A percentile compares a stretch with the other conserved stretches of the same genome.
Conservation (phyloP, 2,888 invertebrate species). For the Xanthorhoe designata region DNA sequence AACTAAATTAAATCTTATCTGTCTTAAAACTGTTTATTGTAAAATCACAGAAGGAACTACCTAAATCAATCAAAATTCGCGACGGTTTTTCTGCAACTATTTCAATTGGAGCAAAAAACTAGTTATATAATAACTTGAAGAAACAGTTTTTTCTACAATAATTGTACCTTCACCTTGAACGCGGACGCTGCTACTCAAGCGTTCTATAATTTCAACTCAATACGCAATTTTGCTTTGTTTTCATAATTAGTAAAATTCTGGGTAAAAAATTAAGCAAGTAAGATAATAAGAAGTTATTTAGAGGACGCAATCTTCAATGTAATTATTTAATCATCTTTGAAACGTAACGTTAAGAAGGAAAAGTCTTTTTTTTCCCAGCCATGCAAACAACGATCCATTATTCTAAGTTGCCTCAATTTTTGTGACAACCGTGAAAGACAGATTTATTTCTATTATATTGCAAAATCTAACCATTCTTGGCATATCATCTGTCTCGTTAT, state of each 20-base stretch:
- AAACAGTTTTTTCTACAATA: constrained; percentile 26
- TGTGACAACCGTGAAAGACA: background rate
- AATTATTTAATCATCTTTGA: background rate
- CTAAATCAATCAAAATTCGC: constrained; percentile 18
- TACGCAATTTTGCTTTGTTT: constrained; percentile 24
- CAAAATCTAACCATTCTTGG: constrained; percentile 15
- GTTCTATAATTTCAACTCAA: constrained; percentile 21
- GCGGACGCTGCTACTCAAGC: constrained; percentile 22
- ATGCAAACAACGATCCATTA: background rate
- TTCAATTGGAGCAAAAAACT: constrained; percentile 22
- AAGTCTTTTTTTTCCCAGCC: background rate
- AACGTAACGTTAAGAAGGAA: background rate
- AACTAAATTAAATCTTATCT: background rate
- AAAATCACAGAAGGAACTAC: constrained; percentile 6
- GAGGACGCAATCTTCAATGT: background rate
- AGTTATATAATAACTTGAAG: constrained; percentile 26
- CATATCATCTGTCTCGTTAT: constrained; percentile 27
- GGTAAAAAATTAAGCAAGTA: background rate
- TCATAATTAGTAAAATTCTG: constrained; percentile 3
- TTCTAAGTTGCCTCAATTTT: background rate
- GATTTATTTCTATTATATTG: constrained; percentile 11
- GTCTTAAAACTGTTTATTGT: background rate
- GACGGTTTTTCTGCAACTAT: constrained; percentile 25
- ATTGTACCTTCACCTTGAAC: constrained; percentile 31
- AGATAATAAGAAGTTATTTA: constrained; percentile 1